phyloP scores from a whole-genome alignment of 2,113 vertebrate genomes.

The Gobius niger region DNA sequence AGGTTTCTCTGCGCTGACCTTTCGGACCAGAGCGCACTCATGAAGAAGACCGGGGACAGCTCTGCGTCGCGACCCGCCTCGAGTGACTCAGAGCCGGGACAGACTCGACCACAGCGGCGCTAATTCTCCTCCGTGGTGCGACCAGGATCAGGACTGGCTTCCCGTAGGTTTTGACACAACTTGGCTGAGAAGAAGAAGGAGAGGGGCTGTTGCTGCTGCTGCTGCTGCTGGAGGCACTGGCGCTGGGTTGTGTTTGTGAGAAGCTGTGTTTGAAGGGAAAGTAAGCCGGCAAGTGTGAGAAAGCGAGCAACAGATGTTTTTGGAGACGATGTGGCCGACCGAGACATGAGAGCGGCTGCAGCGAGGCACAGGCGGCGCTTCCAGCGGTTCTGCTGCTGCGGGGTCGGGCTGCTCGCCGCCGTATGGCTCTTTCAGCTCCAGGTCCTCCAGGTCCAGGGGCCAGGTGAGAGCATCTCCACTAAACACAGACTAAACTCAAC shows the following conservation, averaged over 20 bases:
- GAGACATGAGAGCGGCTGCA: constrained; percentile 73
- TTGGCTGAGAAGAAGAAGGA: constrained; percentile 52
- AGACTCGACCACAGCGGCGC: constrained; percentile 18
- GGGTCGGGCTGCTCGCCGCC: constrained; percentile 71
- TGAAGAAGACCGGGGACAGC: constrained; percentile 31
- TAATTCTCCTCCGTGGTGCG: constrained; percentile 15
- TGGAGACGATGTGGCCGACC: constrained; percentile 52
- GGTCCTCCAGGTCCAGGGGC: constrained; percentile 69
- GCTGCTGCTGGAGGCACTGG: constrained; percentile 11
- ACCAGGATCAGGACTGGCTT: constrained; percentile 14
- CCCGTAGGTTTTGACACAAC: constrained; percentile 46
- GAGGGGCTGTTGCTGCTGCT: constrained; percentile 39
- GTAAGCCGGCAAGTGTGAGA: constrained; percentile 56
- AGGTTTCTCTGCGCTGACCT: constrained; percentile 61
- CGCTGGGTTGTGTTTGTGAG: background rate
- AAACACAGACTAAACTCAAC: background rate
- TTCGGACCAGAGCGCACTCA: constrained; percentile 35
- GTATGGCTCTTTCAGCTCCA: constrained; percentile 67
- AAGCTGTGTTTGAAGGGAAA: constrained; percentile 34
- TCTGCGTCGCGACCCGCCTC: constrained; percentile 21
- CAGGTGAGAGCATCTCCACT: constrained; percentile 67
- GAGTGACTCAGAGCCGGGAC: constrained; percentile 20
- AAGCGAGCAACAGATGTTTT: constrained; percentile 67
- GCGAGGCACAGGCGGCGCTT: constrained; percentile 73
- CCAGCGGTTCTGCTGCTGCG: constrained; percentile 79